phyloP scores from a whole-genome alignment of 2,797 vertebrate genomes.

The Pseudomugil gertrudae region DNA sequence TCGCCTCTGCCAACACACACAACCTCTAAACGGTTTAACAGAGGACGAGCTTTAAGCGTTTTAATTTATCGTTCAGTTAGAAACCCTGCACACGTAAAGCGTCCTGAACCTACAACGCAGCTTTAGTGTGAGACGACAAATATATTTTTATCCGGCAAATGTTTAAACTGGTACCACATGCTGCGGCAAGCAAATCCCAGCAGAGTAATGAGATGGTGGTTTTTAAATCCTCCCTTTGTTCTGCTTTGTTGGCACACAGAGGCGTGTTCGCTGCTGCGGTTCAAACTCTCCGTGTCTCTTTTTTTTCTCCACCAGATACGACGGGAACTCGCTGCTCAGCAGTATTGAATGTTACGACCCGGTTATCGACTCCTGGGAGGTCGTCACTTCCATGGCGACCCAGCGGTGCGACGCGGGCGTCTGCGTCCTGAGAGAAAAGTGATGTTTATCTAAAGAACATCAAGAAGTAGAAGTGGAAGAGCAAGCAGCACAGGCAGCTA shows the following conservation, averaged over 20 bases:
- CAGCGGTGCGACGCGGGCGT: slow-evolving; percentile 97
- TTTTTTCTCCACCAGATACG: slow-evolving; percentile 83
- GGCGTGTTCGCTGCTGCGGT: neutral
- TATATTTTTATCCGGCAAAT: neutral
- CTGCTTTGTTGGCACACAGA: neutral
- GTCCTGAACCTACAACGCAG: neutral
- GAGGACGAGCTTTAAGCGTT: neutral
- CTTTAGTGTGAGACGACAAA: neutral
- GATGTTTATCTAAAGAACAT: slow-evolving; percentile 57
- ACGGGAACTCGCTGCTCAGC: slow-evolving; percentile 96
- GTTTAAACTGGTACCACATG: neutral
- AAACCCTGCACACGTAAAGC: neutral
- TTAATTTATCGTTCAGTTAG: neutral
- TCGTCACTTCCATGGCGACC: slow-evolving; percentile 99
- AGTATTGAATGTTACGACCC: slow-evolving; percentile 99
- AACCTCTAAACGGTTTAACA: neutral
- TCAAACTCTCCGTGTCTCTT: slow-evolving; percentile 11
- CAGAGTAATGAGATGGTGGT: neutral
- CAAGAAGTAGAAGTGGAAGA: slow-evolving; percentile 29
- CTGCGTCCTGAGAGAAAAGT: slow-evolving; percentile 97
- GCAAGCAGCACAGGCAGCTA: slow-evolving; percentile 69
- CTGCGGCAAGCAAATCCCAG: neutral
- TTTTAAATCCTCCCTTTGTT: neutral
- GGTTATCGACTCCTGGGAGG: slow-evolving; percentile 97
- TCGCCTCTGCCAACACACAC: neutral